Evolutionary conservation across 2,113 vertebrate genomes (phyloP), one percentile per base, ranked within the genome.

Genomic region (Siphamia tubifer): DNA sequence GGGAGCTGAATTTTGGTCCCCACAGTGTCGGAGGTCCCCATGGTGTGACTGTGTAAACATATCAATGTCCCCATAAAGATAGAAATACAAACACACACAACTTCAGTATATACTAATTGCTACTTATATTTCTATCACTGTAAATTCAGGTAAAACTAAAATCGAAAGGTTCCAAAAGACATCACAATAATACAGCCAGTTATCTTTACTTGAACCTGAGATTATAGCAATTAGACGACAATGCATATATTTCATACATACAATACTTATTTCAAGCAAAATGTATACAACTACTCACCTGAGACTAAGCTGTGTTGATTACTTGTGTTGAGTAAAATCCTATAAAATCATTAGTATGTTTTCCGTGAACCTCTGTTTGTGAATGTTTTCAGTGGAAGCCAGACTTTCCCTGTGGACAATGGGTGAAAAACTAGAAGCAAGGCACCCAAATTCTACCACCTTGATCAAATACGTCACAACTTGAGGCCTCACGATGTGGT

Each of bases 401-500:
- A 17, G 54, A 38, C 56, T 35, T 52, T 75, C 66, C 65, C 45
- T 45, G 17, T 36, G 28, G 43, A 65, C 54, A 34, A 17, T 40
- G n/a, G 24, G 21, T 38, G 43, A 6, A 43, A 48, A 68, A 87
- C 68, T 88, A 85, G n/a, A 44, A 45, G 34, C 24, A 8, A 16
- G 35, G n/a, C 3, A 1, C 53, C 42, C 12, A 1, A 44, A 28
- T 9, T 17, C 61, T 12, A 61, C 52, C 48, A 43, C 69, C 48
- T 77, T 85, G 61, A 72, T 80, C 40, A 63, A 43, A 54, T 67
- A 68, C 53, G 54, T 83, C 82, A 77, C 72, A 72, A 63, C 69
- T 39, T 28, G 15, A 73, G 83, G 81, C 73, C 81, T 75, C 40
- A 35, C 76, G 71, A 82, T 40, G 81, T 84, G 77, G 74, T 56